Conservation (phyloP, 2,113 vertebrate species). For the Pungitius pungitius region DNA sequence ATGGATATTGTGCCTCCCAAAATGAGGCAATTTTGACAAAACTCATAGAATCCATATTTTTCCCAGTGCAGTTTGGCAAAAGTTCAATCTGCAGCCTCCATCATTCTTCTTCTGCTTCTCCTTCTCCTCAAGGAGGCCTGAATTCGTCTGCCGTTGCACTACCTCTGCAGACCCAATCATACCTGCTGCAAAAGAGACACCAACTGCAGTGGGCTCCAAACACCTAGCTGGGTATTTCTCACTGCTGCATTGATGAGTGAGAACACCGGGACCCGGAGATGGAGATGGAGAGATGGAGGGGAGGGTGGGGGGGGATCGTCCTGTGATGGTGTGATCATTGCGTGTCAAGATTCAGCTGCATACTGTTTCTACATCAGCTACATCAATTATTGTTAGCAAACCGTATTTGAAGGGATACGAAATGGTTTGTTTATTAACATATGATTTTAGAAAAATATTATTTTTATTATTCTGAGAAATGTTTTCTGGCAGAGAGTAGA, state of each 20-base stretch:
- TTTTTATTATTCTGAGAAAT: too few relatives aligned
- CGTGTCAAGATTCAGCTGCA: not conserved
- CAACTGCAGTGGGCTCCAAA: slow-evolving; percentile 32
- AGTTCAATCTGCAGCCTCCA: not conserved
- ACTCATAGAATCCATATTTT: slow-evolving; percentile 23
- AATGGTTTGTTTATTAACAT: not conserved
- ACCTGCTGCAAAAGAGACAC: slow-evolving; percentile 43
- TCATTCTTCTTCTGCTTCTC: slow-evolving; percentile 32
- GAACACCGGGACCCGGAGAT: slow-evolving; percentile 43
- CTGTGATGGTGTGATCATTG: too few relatives aligned
- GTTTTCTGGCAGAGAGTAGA: too few relatives aligned
- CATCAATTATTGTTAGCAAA: not conserved
- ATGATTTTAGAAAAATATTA: too few relatives aligned
- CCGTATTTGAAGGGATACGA: not conserved
- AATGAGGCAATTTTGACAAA: not conserved
- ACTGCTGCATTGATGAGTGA: slow-evolving; percentile 39
- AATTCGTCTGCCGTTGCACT: slow-evolving; percentile 54
- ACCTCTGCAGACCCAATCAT: slow-evolving; percentile 61
- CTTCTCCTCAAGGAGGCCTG: slow-evolving; percentile 53
- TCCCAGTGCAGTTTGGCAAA: slow-evolving; percentile 30
- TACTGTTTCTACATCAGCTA: not conserved
- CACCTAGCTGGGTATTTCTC: slow-evolving; percentile 28
- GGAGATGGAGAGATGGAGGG: slow-evolving; percentile 32
- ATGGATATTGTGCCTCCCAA: not conserved
- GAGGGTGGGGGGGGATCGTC: too few relatives aligned